phyloP scores from a whole-genome alignment of 2,888 invertebrate genomes.

The Macrophya annulata region DNA sequence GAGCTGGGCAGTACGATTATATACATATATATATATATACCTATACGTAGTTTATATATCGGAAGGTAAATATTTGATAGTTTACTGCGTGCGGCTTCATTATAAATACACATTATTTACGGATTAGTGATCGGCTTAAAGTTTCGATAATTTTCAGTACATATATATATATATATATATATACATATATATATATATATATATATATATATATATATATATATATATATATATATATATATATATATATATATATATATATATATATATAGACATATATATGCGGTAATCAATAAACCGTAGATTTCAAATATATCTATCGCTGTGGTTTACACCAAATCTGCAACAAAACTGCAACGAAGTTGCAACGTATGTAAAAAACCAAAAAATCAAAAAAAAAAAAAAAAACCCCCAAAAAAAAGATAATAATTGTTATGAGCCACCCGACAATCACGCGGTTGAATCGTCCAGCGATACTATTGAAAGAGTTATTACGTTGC shows the following conservation, averaged over 20 bases:
- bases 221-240: too few relatives aligned
- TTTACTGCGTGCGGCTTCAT: conserved; percentile 15
- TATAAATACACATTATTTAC: conserved; percentile 21
- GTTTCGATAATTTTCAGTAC: neutral
- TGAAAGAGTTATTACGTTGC: conserved; percentile 45
- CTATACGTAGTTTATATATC: neutral
- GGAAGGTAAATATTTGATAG: conserved; percentile 30
- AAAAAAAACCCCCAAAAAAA: too few relatives aligned
- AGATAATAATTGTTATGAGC: conserved; percentile 25
- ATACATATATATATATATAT: too few relatives aligned
- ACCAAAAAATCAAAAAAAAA: neutral
- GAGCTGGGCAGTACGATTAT: neutral
- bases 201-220: too few relatives aligned
- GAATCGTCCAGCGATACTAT: conserved; percentile 17
- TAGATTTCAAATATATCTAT: neutral
- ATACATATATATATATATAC: neutral
- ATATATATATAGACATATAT: too few relatives aligned
- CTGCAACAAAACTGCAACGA: neutral
- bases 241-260: too few relatives aligned
- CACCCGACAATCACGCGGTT: neutral
- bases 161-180: too few relatives aligned
- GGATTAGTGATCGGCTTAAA: conserved; percentile 19
- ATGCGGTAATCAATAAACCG: neutral
- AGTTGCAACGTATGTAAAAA: neutral
- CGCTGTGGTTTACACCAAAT: too few relatives aligned